Conservation (phyloP, 1,140 invertebrate genomes). For the Aradophagus sp. region DNA sequence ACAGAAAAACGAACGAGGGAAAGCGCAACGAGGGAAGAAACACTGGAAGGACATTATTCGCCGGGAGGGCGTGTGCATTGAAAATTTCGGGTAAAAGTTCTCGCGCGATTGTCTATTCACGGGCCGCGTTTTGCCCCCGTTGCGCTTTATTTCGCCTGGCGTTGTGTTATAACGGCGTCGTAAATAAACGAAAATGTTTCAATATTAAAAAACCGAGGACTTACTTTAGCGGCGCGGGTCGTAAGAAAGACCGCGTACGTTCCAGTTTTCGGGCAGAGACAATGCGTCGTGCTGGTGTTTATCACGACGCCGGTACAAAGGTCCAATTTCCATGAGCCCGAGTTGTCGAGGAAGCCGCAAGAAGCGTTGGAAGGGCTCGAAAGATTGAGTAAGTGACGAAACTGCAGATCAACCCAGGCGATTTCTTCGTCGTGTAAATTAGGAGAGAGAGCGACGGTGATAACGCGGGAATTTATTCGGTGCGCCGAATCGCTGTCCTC, state of each 20-base stretch:
- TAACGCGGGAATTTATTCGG: constrained; percentile 78
- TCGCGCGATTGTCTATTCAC: constrained; percentile 26
- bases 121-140: constrained; percentile 1
- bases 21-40: too few species aligned
- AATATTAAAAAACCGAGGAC: constrained; percentile 49
- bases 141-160: constrained; percentile 5
- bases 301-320: constrained; percentile 75
- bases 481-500: constrained; percentile 81
- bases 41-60: too few species aligned
- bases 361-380: constrained; percentile 73
- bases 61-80: too few species aligned
- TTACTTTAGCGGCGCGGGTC: too few species aligned
- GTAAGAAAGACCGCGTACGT: constrained; percentile 78
- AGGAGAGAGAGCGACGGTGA: constrained; percentile 72
- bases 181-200: constrained; percentile 35
- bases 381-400: constrained; percentile 66
- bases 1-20: too few species aligned
- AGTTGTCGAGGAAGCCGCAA: constrained; percentile 72
- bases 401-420: constrained; percentile 69
- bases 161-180: constrained; percentile 11
- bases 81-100: constrained; percentile 11
- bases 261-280: constrained; percentile 77
- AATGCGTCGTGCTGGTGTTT: constrained; percentile 74
- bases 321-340: constrained; percentile 75
- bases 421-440: constrained; percentile 55